A percentile compares a stretch with the other conserved stretches of the same genome.
These are phyloP conservation scores for Myodes glareolus DNA, from an alignment of 2,113 vertebrate genomes.

Conservation along the genomic window DNA sequence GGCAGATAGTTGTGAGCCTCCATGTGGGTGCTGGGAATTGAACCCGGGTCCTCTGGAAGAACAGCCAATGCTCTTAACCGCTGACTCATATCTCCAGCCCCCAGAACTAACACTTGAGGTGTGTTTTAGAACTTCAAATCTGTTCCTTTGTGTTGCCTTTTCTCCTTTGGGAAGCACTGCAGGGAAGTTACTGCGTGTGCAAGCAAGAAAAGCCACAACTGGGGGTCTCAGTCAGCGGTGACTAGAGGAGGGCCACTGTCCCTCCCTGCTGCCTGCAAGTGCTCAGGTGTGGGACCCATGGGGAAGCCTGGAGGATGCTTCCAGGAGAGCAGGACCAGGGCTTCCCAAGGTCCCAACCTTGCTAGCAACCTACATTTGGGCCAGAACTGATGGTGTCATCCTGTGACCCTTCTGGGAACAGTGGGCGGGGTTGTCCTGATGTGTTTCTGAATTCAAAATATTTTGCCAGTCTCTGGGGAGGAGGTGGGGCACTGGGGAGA, in stretches of 20 bases:
- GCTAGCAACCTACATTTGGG: not conserved
- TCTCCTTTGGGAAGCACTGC: not conserved
- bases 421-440: not conserved
- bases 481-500: not conserved
- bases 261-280: not conserved
- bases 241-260: not conserved
- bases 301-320: not conserved
- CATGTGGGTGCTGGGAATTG: not conserved
- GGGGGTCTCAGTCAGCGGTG: not conserved
- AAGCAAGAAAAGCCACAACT: not conserved
- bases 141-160: not conserved
- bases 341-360: not conserved
- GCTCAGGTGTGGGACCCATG: not conserved
- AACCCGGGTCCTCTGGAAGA: not conserved
- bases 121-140: not conserved
- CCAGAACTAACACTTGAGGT: not conserved
- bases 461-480: slow-evolving; percentile 30
- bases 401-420: slow-evolving; percentile 15
- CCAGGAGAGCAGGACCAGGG: not conserved
- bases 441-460: slow-evolving; percentile 50
- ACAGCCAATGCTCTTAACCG: not conserved
- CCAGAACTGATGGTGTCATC: not conserved
- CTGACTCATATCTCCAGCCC: not conserved
- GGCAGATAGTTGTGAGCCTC: not conserved
- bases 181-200: not conserved